Conservation (phyloP, 2,888 invertebrate genomes). For the Pterobdella sp. region DNA sequence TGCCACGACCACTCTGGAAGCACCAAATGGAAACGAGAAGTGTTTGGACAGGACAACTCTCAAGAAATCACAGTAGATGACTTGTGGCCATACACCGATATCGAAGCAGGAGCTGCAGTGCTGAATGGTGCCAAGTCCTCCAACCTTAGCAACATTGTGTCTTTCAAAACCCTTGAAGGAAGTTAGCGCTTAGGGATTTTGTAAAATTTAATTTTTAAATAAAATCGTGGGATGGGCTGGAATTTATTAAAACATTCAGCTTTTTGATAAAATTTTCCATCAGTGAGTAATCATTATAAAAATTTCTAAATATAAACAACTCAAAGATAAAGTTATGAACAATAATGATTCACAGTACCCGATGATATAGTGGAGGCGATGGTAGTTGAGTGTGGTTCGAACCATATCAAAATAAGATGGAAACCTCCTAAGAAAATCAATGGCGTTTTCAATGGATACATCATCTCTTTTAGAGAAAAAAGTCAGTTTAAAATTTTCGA, state of each 20-base stretch:
- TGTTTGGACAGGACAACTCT: constrained; percentile 1
- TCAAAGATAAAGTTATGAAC: background rate
- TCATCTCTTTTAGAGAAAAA: constrained; percentile 71
- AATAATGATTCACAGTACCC: constrained; percentile 36
- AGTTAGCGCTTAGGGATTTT: no score
- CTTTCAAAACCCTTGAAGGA: constrained; percentile 50
- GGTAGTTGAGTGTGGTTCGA: constrained; percentile 41
- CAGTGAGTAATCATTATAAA: no score
- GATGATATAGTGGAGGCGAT: constrained; percentile 31
- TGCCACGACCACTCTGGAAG: constrained; percentile 3
- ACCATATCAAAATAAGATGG: constrained; percentile 61
- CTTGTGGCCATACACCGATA: constrained; percentile 54
- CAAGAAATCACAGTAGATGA: constrained; percentile 34
- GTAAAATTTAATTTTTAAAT: no score
- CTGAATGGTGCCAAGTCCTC: constrained; percentile 33
- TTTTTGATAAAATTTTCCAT: no score
- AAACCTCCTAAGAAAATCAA: constrained; percentile 84
- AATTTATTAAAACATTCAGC: no score
- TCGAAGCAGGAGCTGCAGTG: constrained; percentile 67
- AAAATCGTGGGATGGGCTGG: no score
- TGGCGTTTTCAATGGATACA: constrained; percentile 81
- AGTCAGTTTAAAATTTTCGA: background rate
- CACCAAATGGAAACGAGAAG: background rate
- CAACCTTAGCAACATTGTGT: constrained; percentile 61
- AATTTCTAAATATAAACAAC: no score